Evolutionary conservation across 2,113 vertebrate species (phyloP), one percentile per base, ranked within the genome.

Genomic region (Triplophysa rosa): DNA sequence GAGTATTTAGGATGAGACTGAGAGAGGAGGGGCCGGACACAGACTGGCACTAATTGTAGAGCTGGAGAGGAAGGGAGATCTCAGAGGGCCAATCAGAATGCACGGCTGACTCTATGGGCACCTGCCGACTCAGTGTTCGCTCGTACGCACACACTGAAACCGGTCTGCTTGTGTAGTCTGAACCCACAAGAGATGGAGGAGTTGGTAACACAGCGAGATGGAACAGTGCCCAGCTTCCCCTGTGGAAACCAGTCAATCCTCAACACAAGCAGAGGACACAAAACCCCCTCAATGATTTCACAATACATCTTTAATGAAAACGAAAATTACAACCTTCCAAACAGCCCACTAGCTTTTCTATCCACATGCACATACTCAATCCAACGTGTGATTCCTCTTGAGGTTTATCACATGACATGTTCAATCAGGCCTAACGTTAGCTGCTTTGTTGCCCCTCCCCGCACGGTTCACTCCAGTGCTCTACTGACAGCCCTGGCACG

Each of bases 351-450:
- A 52, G 45, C 58, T 19, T 67, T 40, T n/a, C 54, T 61, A 54
- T 4, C 17, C 56, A 29, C 58, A 52, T 42, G 58, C 52, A 49
- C 33, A 66, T 40, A 56, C 26, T n/a, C 68, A 42, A 14, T 8
- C 3, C 67, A 54, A 14, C 68, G 47, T 17, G 26, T 58, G 8
- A 5, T 37, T 72, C 77, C 45, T 78, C 26, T 62, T 23, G 77
- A 72, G 69, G 62, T 72, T 84, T 59, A 89, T 89, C 88, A 89
- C 90, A 90, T 87, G 86, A 79, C 87, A 54, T 78, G 82, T 86
- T 88, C 89, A 92, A 93, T 91, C 84, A 89, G 84, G 83, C 89
- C 82, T 89, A 91, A 91, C 89, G 84, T 83, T 75, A 66, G 26
- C 54, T 67, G 72, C 79, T 72, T 40, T 56, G 23, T n/a, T 67